Base-by-base conservation (phyloP, 2,888 invertebrate species). In the Drosophila niveifrons region DNA sequence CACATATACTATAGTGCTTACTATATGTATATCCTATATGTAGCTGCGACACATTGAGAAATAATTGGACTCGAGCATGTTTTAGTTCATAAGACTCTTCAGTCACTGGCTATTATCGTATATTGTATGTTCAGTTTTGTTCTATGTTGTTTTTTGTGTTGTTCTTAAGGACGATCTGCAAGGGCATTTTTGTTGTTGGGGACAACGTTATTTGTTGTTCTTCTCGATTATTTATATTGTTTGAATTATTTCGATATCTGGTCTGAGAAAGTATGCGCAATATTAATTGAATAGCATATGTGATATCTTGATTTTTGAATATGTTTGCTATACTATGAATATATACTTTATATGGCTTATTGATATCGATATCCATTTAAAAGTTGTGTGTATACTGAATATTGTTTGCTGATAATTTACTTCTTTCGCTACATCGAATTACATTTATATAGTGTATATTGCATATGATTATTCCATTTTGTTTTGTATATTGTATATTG, bases 81-180 rank as follows among this genome's bases (percentile, higher is more conserved):
- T 6, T 23, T 23, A 28, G 11, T n/a, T 44, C 55, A 44, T 31
- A 34, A 23, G 55, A 44, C 44, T 31, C 34, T 44, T 46, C 18
- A 23, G 10, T 44, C n/a, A 46, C 13, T 18, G 31, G 31, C 44
- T 56, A 53, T 44, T 28, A 36, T 36, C 4, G n/a, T 36, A 31
- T 6, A n/a, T 36, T 23, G 23, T 23, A 23, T 23, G 23, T 23
- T 23, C 23, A 6, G 11, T 13, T 28, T 13, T 53, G 18, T 28
- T 9, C 8, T 13, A 4, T 9, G 1, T 58, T 58, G 4, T 31
- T n/a, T 11, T 48, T 2, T 15, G 6, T 36, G 36, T 41, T 13
- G 18, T n/a, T 29, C 3, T 7, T 34, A 9, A 31, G 44, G 55
- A 56, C 31, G 55, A 46, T 56, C 55, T 56, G 55, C 55, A 56